These are phyloP conservation scores for Lasiurus borealis DNA, from an alignment of 2,113 vertebrate species.

Conservation along the genomic window DNA sequence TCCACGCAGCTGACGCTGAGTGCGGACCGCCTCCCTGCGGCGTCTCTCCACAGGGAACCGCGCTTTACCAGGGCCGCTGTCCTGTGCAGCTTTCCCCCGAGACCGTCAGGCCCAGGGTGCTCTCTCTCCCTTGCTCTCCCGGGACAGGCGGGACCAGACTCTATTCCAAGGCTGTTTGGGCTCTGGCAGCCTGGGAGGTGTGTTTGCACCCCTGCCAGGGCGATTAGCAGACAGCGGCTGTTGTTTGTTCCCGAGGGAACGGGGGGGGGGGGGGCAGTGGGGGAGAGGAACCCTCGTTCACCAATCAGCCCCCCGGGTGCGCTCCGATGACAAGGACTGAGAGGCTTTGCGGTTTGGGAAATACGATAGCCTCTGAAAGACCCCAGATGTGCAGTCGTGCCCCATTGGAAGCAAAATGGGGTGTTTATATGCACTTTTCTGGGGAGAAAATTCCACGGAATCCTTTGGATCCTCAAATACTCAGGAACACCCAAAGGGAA, in stretches of 20 bases:
- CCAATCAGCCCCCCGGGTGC: rapidly evolving
- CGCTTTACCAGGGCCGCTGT: rapidly evolving
- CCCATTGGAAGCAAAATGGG: rapidly evolving
- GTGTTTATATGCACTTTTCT: rapidly evolving
- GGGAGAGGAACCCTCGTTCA: not conserved
- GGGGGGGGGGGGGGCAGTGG: too few relatives aligned
- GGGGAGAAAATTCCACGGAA: not conserved
- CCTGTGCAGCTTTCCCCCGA: rapidly evolving
- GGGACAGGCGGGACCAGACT: slow-evolving; percentile 37
- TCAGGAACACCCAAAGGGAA: rapidly evolving
- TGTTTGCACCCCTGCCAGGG: slow-evolving; percentile 73
- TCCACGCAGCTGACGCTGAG: not conserved
- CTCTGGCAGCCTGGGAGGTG: not conserved
- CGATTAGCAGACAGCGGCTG: slow-evolving; percentile 64
- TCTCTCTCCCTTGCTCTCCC: slow-evolving; percentile 54
- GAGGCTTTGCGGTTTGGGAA: not conserved
- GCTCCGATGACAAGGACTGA: not conserved
- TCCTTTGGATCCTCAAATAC: rapidly evolving
- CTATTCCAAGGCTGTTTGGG: slow-evolving; percentile 70
- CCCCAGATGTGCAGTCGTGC: rapidly evolving
- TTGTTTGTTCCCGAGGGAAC: slow-evolving; percentile 71
- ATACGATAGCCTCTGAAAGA: not conserved
- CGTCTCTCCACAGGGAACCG: rapidly evolving
- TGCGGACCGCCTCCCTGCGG: rapidly evolving
- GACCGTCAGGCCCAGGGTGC: rapidly evolving